phyloP scores from a whole-genome alignment of 2,113 vertebrate genomes.

The Mola mola region DNA sequence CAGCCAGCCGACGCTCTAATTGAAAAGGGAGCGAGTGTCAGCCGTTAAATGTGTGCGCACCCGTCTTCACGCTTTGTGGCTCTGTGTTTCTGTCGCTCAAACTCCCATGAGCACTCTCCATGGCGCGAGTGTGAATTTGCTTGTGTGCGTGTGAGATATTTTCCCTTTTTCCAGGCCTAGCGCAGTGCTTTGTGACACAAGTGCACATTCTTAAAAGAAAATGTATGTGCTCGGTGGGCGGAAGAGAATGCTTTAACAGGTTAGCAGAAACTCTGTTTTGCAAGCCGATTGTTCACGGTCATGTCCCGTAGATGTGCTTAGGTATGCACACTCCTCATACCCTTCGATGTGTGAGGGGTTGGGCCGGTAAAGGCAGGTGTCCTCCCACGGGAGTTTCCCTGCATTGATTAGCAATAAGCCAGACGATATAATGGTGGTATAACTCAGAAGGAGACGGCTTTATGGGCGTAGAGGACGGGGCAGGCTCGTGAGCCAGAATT shows the following conservation, averaged over 20 bases:
- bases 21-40: conserved; percentile 81
- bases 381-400: conserved; percentile 56
- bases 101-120: conserved; percentile 69
- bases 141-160: conserved; percentile 26
- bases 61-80: conserved; percentile 70
- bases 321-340: conserved; percentile 29
- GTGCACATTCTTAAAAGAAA: conserved; percentile 25
- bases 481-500: conserved; percentile 52
- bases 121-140: conserved; percentile 52
- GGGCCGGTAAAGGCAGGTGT: conserved; percentile 20
- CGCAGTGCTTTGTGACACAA: conserved; percentile 40
- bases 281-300: conserved; percentile 38
- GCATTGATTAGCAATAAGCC: conserved; percentile 79
- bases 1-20: conserved; percentile 80
- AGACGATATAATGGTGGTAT: conserved; percentile 72
- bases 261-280: conserved; percentile 18
- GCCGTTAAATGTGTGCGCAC: conserved; percentile 60
- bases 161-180: conserved; percentile 39
- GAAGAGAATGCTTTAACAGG: conserved; percentile 30
- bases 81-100: conserved; percentile 73
- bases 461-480: conserved; percentile 54
- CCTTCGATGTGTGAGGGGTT: conserved; percentile 13
- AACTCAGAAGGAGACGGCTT: conserved; percentile 72
- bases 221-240: conserved; percentile 20
- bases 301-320: conserved; percentile 26